Conservation (phyloP, 2,797 vertebrate genomes). For the Phylloscopus collybita region DNA sequence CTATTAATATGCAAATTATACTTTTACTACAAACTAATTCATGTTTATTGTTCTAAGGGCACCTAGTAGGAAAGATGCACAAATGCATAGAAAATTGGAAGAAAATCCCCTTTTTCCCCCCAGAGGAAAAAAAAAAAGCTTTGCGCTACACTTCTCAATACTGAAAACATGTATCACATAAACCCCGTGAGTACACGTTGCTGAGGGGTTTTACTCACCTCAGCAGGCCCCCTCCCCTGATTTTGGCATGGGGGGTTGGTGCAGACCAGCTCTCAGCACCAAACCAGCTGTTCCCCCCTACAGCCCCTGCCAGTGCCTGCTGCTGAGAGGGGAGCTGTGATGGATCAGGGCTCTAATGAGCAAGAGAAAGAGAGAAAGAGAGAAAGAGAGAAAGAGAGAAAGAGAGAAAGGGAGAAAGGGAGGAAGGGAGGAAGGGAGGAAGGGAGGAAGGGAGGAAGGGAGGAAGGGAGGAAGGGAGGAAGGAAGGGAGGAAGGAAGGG, state of each 20-base stretch:
- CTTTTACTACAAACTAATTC: neutral
- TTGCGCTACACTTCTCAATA: rapidly evolving
- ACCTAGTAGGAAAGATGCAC: neutral
- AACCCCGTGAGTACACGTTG: neutral
- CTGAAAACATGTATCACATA: neutral
- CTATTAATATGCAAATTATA: neutral
- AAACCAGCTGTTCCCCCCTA: neutral
- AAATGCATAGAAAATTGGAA: neutral
- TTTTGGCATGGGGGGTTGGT: neutral
- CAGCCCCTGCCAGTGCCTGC: neutral
- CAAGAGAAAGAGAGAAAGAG: neutral
- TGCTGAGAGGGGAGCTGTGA: neutral
- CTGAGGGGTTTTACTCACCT: neutral
- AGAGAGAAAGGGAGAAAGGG: too few species aligned
- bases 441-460: too few species aligned
- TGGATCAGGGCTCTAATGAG: neutral
- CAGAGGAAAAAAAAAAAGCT: neutral
- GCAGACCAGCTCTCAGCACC: neutral
- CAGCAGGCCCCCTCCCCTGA: neutral
- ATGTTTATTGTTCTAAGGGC: neutral
- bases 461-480: too few species aligned
- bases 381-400: too few species aligned
- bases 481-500: too few species aligned
- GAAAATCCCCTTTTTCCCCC: neutral
- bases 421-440: too few species aligned